A percentile compares a stretch with the other conserved stretches of the same genome.
phyloP scores from a whole-genome alignment of 2,797 vertebrate genomes.

The Halcyon badia region DNA sequence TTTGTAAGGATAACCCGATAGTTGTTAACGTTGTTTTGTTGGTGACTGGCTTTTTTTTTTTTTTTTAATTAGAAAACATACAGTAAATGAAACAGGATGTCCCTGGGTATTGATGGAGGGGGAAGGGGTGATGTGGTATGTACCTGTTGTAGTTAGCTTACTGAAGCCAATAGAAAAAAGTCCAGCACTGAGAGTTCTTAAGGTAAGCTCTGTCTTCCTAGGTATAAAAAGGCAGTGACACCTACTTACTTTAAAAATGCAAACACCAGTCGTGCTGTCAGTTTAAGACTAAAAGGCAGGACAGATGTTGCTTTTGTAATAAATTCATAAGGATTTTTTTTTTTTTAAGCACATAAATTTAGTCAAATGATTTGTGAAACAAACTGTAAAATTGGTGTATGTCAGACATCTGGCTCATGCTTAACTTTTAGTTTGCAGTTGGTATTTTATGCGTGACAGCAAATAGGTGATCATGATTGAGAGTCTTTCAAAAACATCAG shows the following conservation, averaged over 20 bases:
- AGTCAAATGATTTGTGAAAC: conserved; percentile 27
- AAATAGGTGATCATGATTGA: conserved; percentile 29
- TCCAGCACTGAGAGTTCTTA: not conserved
- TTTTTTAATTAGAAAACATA: not conserved
- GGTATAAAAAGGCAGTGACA: not conserved
- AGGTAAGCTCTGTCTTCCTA: not conserved
- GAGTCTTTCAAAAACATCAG: conserved; percentile 28
- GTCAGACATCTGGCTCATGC: conserved; percentile 33
- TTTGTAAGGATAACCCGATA: fast-evolving
- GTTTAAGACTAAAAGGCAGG: not conserved
- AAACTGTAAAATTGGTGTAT: conserved; percentile 9
- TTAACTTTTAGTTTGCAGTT: conserved; percentile 44
- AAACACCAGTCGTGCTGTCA: not conserved
- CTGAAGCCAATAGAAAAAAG: not conserved
- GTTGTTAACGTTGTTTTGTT: not conserved
- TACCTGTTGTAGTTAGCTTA: not conserved
- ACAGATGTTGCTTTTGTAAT: conserved; percentile 31
- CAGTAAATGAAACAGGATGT: not conserved
- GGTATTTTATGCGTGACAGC: conserved; percentile 32
- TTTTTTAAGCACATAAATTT: not conserved
- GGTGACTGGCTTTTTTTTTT: not conserved
- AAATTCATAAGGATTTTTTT: not conserved
- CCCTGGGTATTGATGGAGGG: not conserved
- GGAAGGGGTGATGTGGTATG: not conserved
- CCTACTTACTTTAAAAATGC: not conserved